These are phyloP conservation scores for Nomada goodeniana DNA, from an alignment of 2,888 invertebrate species.

Conservation along the genomic window DNA sequence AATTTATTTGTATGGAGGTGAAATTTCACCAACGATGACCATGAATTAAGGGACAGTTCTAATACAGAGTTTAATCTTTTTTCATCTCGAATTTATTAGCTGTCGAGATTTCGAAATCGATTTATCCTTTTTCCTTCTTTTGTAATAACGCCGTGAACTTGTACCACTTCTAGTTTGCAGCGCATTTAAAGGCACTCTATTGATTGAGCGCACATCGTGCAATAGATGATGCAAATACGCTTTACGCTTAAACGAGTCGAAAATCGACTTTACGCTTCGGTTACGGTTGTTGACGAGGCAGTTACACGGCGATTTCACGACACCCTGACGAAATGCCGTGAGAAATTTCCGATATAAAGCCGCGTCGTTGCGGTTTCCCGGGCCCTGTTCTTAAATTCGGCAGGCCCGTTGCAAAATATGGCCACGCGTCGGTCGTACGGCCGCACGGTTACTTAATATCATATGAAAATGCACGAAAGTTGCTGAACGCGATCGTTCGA, in stretches of 20 bases:
- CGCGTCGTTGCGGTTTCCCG: constrained; percentile 39
- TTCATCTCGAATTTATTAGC: too few relatives aligned
- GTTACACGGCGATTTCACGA: constrained; percentile 34
- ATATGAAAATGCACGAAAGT: constrained; percentile 41
- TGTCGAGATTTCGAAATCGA: too few relatives aligned
- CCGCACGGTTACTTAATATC: constrained; percentile 38
- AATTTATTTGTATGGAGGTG: too few relatives aligned
- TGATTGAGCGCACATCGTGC: too few relatives aligned
- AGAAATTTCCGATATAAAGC: constrained; percentile 48
- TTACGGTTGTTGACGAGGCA: constrained; percentile 26
- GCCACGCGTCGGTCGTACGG: constrained; percentile 26
- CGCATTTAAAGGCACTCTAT: too few relatives aligned
- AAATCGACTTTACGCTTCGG: constrained; percentile 13
- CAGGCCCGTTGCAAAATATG: constrained; percentile 55
- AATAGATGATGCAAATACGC: background rate
- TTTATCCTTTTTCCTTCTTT: too few relatives aligned
- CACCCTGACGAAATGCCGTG: constrained; percentile 55
- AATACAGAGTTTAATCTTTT: too few relatives aligned
- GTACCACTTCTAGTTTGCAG: too few relatives aligned
- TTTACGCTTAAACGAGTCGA: constrained; percentile 10
- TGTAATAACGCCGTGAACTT: too few relatives aligned
- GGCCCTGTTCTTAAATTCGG: constrained; percentile 54
- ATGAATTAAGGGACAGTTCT: too few relatives aligned
- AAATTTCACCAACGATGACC: too few relatives aligned
- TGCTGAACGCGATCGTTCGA: constrained; percentile 44